Conservation (phyloP, 2,888 invertebrate genomes). For the Dynastes maya region DNA sequence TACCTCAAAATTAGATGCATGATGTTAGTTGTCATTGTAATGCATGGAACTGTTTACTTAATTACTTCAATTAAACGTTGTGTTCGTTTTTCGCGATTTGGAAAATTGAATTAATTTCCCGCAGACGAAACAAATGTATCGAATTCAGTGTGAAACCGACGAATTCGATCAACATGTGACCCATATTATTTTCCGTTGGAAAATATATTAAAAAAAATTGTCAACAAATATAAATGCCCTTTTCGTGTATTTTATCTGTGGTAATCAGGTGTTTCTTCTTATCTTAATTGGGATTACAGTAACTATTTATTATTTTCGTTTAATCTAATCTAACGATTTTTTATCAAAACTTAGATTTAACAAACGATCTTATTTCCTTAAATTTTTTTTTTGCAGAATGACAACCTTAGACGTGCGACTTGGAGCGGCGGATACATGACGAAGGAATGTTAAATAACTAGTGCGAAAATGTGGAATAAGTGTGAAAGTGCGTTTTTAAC, state of each 20-base stretch:
- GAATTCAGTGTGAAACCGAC: slow-evolving; percentile 52
- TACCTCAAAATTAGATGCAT: slow-evolving; percentile 49
- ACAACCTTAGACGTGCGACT: slow-evolving; percentile 34
- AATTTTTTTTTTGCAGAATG: slow-evolving; percentile 40
- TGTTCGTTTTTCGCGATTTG: slow-evolving; percentile 43
- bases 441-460: background rate
- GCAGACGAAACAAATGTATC: slow-evolving; percentile 19
- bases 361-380: slow-evolving; percentile 12
- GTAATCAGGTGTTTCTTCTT: slow-evolving; percentile 38
- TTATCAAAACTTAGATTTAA: slow-evolving; percentile 32
- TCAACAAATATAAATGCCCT: slow-evolving; percentile 38
- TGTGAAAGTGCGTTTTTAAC: slow-evolving; percentile 29
- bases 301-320: slow-evolving; percentile 27
- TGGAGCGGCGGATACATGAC: slow-evolving; percentile 18
- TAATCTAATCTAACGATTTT: slow-evolving; percentile 36
- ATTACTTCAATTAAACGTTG: slow-evolving; percentile 62
- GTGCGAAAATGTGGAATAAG: slow-evolving; percentile 29
- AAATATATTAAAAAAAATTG: slow-evolving; percentile 27
- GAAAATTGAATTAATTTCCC: slow-evolving; percentile 42
- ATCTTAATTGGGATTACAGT: slow-evolving; percentile 22
- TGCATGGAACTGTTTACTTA: slow-evolving; percentile 64
- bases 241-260: slow-evolving; percentile 15
- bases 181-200: slow-evolving; percentile 65
- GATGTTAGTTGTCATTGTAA: slow-evolving; percentile 58
- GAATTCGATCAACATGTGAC: slow-evolving; percentile 71